phyloP scores from a whole-genome alignment of 37 sponge, comb jelly and placozoan species.

The Petrosia ficiformis region DNA sequence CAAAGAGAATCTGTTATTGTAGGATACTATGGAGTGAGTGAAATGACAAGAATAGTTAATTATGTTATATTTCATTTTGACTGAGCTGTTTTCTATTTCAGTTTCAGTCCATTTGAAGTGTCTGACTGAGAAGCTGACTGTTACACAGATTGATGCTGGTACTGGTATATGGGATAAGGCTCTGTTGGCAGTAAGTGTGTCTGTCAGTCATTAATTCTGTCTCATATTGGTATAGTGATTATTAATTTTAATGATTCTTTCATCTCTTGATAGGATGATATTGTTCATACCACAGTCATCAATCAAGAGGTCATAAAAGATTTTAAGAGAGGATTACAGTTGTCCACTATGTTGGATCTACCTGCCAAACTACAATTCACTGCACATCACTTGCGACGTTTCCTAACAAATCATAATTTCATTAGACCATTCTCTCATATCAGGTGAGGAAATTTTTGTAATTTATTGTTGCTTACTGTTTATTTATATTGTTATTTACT shows the following conservation, averaged over 20 bases:
- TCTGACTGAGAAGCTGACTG: not conserved
- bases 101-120: not conserved
- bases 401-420: not conserved
- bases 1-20: conserved; percentile 30
- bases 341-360: not conserved
- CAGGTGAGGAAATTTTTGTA: no score
- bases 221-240: no score
- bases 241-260: no score
- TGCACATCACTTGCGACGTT: not conserved
- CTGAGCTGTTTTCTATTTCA: not conserved
- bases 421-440: no score
- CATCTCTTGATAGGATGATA: no score
- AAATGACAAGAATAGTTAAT: no score
- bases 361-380: not conserved
- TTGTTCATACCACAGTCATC: no score
- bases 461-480: no score
- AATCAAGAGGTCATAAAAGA: no score
- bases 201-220: no score
- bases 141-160: not conserved
- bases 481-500: no score
- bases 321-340: not conserved
- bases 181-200: not conserved
- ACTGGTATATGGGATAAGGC: not conserved
- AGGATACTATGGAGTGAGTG: conserved; percentile 55
- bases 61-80: not conserved